Base-by-base conservation (phyloP, 2,113 vertebrate species). In the Narcine bancroftii region DNA sequence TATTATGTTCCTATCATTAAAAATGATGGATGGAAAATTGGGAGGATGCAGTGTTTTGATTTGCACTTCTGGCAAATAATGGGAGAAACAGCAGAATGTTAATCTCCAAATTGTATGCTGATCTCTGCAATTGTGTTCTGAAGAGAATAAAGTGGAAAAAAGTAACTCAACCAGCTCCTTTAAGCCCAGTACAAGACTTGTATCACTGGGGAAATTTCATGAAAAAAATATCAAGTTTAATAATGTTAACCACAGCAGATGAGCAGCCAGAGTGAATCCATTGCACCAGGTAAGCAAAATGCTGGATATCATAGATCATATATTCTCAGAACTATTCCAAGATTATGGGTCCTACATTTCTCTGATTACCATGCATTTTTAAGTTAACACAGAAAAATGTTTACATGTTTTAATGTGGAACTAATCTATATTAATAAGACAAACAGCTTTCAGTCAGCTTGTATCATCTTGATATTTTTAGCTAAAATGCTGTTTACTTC, bases 391-490 rank as follows among this genome's bases (percentile, higher is more conserved):
- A 60, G 81, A 87, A 87, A 60, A 60, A 87, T 87, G 81, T 87
- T 87, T 50, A 53, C 53, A n/a, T 36, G 81, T 63, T 87, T 87
- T 60, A 87, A 63, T 15, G 53, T 87, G 81, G 81, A 87, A 87
- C 15, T 53, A 21, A n/a, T 6, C 81, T 87, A 87, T 87, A 56
- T 87, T 87, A 56, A 60, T 60, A 87, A 33, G 81, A 87, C 81
- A 87, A 87, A 87, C 60, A 87, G 81, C 81, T 60, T 87, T 87
- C 81, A 87, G 60, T 33, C 33, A 63, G 81, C 60, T 87, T 36
- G 81, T 63, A 87, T 87, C 60, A 87, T 50, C 53, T 87, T n/a
- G 56, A 87, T 60, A 87, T n/a, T 87, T 87, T 87, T 87, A 87
- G 39, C 81, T 53, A 56, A 87, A 87, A n/a, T 87, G 53, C 53